A percentile compares a stretch with the other conserved stretches of the same genome.
Evolutionary conservation across 2,113 vertebrate genomes (phyloP).

Genomic region (Dendropsophus ebraccatus): DNA sequence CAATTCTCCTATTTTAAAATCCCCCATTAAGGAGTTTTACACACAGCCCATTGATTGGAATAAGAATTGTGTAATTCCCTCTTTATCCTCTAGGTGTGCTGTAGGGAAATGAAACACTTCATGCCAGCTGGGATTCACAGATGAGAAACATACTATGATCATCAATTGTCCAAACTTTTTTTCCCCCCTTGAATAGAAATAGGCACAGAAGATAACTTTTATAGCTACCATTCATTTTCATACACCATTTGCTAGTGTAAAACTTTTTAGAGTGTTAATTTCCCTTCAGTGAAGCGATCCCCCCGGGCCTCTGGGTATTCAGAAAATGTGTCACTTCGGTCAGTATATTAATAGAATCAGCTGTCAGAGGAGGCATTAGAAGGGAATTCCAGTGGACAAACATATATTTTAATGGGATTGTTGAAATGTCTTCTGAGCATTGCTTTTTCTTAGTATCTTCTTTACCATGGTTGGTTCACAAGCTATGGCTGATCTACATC

Average conservation of each 20-base stretch:
- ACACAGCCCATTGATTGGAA: no score
- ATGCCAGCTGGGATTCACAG: no score
- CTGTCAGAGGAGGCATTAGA: slow-evolving; percentile 9
- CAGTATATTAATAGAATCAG: slow-evolving; percentile 40
- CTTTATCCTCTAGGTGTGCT: no score
- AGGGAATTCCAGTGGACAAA: slow-evolving; percentile 4
- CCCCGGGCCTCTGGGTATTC: neutral
- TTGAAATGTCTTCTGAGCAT: neutral
- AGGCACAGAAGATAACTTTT: no score
- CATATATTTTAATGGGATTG: neutral
- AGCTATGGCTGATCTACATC: neutral
- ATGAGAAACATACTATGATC: no score
- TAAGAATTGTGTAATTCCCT: no score
- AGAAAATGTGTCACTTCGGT: slow-evolving; percentile 16
- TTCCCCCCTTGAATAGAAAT: no score
- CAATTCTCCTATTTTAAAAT: no score
- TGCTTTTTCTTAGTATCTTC: neutral
- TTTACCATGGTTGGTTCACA: neutral
- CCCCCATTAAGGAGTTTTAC: no score
- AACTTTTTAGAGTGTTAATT: neutral
- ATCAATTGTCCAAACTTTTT: no score
- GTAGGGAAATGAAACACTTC: no score
- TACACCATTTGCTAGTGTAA: neutral
- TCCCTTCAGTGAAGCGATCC: neutral
- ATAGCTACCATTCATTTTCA: no score